A percentile compares a stretch with the other conserved stretches of the same genome.
Evolutionary conservation across 2,113 vertebrate species (phyloP).

Genomic region (Rafetus swinhoei): DNA sequence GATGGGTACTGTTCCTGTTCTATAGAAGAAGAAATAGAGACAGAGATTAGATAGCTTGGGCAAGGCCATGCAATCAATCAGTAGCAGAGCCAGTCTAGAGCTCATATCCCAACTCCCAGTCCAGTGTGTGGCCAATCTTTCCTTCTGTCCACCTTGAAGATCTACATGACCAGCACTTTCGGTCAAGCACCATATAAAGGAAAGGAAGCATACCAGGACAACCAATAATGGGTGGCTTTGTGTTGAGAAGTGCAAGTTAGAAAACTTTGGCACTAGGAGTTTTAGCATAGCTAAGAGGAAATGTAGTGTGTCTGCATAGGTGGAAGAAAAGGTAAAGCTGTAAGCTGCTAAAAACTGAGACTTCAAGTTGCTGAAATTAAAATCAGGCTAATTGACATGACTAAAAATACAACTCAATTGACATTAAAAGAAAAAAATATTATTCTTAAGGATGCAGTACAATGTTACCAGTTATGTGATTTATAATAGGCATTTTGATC

Average conservation of each 20-base stretch:
- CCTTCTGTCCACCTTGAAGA: background rate
- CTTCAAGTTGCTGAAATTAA: constrained; percentile 10
- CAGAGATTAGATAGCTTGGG: background rate
- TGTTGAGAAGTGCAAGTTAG: background rate
- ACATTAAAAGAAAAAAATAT: constrained; percentile 19
- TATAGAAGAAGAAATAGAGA: background rate
- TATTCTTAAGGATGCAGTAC: background rate
- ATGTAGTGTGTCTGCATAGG: background rate
- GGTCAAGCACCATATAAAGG: background rate
- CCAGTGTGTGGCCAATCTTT: background rate
- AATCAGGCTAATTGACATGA: background rate
- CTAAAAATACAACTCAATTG: constrained; percentile 13
- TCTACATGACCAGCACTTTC: background rate
- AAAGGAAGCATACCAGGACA: background rate
- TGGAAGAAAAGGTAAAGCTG: background rate
- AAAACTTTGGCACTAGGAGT: background rate
- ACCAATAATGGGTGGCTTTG: background rate
- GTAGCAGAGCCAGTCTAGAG: rapidly evolving
- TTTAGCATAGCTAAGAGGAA: background rate
- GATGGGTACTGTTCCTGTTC: background rate
- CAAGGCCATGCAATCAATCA: background rate
- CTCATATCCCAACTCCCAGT: rapidly evolving
- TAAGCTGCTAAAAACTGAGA: background rate
- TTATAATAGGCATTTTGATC: constrained; percentile 12
- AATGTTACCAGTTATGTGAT: background rate